Percentiles rank a stretch among this genome's conserved stretches.
These are phyloP conservation scores for Diploptera punctata DNA, from an alignment of 2,888 invertebrate species.

Conservation along the genomic window DNA sequence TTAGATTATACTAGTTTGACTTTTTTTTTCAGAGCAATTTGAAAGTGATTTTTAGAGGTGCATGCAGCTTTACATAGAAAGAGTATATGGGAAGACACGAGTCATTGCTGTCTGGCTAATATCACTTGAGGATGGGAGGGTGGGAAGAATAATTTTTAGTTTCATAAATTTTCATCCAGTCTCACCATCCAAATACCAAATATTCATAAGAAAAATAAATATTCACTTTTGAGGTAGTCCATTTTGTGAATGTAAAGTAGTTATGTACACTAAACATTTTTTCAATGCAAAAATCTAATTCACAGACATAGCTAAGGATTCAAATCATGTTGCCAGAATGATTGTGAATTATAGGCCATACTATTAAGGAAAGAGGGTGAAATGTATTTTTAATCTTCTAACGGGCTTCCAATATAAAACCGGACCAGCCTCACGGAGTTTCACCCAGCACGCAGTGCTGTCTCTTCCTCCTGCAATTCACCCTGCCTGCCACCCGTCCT, in stretches of 20 bases:
- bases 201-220: slow-evolving; percentile 3
- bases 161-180: neutral
- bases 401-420: no score
- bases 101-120: neutral
- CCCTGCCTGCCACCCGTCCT: no score
- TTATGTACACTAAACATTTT: slow-evolving; percentile 21
- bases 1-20: slow-evolving; percentile 17
- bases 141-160: neutral
- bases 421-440: no score
- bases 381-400: slow-evolving; percentile 1
- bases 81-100: neutral
- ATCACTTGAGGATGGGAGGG: neutral
- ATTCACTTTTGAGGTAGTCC: slow-evolving; percentile 27
- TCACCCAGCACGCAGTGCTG: no score
- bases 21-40: slow-evolving; percentile 4
- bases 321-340: neutral
- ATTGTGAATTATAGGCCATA: neutral
- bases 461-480: no score
- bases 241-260: slow-evolving; percentile 28
- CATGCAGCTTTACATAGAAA: slow-evolving; percentile 28
- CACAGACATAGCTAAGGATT: slow-evolving; percentile 19
- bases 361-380: neutral
- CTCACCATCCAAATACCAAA: slow-evolving; percentile 1
- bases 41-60: slow-evolving; percentile 26
- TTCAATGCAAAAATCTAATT: slow-evolving; percentile 28